Base-by-base conservation (phyloP, 2,797 vertebrate species). In the Microctenopoma steveboyesi region DNA sequence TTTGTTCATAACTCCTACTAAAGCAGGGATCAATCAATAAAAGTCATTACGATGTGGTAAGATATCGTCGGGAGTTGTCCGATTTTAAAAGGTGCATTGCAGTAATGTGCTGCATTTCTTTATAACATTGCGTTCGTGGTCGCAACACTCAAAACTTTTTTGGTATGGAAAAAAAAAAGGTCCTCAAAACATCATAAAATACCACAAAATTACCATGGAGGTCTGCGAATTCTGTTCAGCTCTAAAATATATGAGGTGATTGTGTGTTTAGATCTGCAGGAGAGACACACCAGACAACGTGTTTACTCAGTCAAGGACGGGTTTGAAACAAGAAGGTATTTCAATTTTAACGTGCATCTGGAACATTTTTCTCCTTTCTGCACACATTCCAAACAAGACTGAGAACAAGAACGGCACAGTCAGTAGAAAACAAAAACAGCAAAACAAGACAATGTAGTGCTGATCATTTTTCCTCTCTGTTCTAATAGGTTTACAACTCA, bases 341-440 rank as follows among this genome's bases (percentile, higher is more conserved):
- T 46, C 0, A 7, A 70, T 64, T 62, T n/a, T 53, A 33, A 58
- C 1, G 15, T 8, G 4, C 43, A 62, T 30, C 2, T 30, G 60
- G 27, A 47, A 59, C 18, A 43, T 76, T 60, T 16, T 40, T 52
- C 28, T 22, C 8, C 64, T 46, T 64, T 64, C 68, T 42, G 64
- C 59, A 22, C 76, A 76, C 71, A 76, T 72, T 81, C 66, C 74
- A 40, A 33, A 37, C 56, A 27, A 56, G 54, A 64, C 49, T 15
- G 48, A 56, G 54, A 81, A 75, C 57, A 79, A 59, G 54, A 60
- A 3, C 30, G 43, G 64, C 69, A 40, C 1, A 72, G 81, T 75
- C 63, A 53, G 61, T 7, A 9, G 56, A n/a, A 52, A 51, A 57
- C 53, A 67, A 68, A 58, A 51, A 46, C 42, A 22, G 37, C 0